Base-by-base conservation (phyloP, 2,888 invertebrate genomes). In the Limenitis camilla region DNA sequence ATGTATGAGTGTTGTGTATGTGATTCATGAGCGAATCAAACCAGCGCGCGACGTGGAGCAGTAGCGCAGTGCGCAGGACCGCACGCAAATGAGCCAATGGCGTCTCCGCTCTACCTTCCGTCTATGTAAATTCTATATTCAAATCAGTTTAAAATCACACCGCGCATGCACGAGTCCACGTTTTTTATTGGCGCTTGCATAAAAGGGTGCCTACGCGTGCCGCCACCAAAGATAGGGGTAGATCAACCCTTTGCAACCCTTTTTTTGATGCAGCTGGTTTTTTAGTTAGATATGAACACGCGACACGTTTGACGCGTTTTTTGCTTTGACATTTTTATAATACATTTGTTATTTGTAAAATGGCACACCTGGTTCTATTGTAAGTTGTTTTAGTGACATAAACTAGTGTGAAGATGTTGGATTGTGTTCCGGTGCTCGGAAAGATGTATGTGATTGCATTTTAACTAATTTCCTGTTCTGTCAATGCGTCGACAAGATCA, bases 81-180 rank as follows among this genome's bases (percentile, higher is more conserved):
- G 76, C 71, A 74, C 74, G 73, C 76, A 72, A 72, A 75, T 72
- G 67, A 59, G 52, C 86, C 86, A 87, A 86, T 86, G 58, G 70
- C 70, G 63, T 62, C 62, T 57, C 72, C 59, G 63, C 61, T 56
- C 72, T 59, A 60, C 67, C 51, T 58, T 57, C 58, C 55, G 52
- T 62, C 68, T 83, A 85, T 86, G 84, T 83, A 84, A 86, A 86
- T 85, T 69, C 76, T 76, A 75, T 84, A 86, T 87, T 86, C 83
- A 87, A 86, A 87, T 85, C 78, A 81, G 74, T 85, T 87, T 85
- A 84, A 86, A 86, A 83, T 81, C 78, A 74, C 71, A 80, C 67
- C 72, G 87, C 86, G 87, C 87, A 87, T 86, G 87, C 84, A 85
- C 86, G 84, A 65, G 73, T 62, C 73, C 71, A 10, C 61, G 72